Evolutionary conservation across 2,113 vertebrate species (phyloP).

Genomic region (Microcebus ravelobensis): DNA sequence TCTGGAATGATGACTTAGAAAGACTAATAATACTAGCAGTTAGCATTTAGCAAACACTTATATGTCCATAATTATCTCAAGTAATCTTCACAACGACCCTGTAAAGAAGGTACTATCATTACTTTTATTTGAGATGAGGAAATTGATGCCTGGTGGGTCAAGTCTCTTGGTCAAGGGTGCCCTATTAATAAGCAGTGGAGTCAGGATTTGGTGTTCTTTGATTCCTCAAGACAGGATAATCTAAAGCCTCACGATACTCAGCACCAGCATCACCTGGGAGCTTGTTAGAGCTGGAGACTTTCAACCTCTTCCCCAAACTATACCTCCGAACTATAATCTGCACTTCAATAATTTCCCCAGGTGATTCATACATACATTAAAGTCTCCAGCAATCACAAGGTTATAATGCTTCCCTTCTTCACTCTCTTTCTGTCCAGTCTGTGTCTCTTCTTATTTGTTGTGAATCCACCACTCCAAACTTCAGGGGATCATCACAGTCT

Average conservation of each 20-base stretch:
- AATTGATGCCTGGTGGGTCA: background rate
- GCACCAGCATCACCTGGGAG: background rate
- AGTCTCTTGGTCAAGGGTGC: background rate
- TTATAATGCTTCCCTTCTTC: background rate
- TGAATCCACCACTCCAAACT: background rate
- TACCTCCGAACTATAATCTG: background rate
- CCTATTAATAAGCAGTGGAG: background rate
- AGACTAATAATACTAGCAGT: background rate
- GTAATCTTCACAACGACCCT: background rate
- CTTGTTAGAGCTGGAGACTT: background rate
- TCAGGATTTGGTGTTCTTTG: background rate
- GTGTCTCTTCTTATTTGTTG: background rate
- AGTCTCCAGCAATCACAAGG: background rate
- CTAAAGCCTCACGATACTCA: background rate
- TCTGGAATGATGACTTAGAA: background rate
- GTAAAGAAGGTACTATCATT: background rate
- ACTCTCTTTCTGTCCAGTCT: background rate
- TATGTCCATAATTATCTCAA: background rate
- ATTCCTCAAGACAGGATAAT: background rate
- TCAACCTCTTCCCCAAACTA: no score
- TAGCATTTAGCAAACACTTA: background rate
- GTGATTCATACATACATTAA: background rate
- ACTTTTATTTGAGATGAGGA: background rate
- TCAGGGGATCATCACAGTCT: background rate
- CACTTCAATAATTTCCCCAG: background rate